phyloP scores from a whole-genome alignment of 2,113 vertebrate genomes.

The Bambusicola thoracicus region DNA sequence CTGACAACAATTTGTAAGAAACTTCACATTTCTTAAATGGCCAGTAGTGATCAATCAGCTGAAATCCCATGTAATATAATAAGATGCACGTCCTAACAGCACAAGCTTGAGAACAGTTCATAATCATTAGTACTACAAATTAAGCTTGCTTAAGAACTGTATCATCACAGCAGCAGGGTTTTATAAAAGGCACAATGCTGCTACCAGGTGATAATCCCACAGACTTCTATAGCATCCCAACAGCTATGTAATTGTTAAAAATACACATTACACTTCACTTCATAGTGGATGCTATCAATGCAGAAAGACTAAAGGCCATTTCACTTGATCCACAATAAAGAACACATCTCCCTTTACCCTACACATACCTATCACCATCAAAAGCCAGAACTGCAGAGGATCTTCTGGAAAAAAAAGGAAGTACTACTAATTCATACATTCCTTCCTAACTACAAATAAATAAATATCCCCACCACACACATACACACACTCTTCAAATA shows the following conservation, averaged over 20 bases:
- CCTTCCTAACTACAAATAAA: conserved; percentile 1
- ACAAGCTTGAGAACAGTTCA: background rate
- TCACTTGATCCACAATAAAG: background rate
- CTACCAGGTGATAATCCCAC: background rate
- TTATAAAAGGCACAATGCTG: conserved; percentile 16
- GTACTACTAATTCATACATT: background rate
- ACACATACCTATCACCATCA: background rate
- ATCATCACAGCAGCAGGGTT: background rate
- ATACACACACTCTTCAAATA: background rate
- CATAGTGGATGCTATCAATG: background rate
- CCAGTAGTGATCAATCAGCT: conserved; percentile 24
- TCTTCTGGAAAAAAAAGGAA: background rate
- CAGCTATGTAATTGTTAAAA: background rate
- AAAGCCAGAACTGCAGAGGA: background rate
- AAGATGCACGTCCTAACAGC: background rate
- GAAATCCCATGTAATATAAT: background rate
- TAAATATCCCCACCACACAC: background rate
- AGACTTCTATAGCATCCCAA: background rate
- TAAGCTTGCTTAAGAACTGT: background rate
- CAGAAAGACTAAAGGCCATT: conserved; percentile 38
- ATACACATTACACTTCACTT: background rate
- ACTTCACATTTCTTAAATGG: background rate
- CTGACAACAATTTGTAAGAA: background rate
- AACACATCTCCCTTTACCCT: background rate
- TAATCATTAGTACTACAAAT: background rate